Evolutionary conservation across 2,797 vertebrate species (phyloP), one percentile per base, ranked within the genome.

Genomic region (Sternarchorhynchus goeldii): DNA sequence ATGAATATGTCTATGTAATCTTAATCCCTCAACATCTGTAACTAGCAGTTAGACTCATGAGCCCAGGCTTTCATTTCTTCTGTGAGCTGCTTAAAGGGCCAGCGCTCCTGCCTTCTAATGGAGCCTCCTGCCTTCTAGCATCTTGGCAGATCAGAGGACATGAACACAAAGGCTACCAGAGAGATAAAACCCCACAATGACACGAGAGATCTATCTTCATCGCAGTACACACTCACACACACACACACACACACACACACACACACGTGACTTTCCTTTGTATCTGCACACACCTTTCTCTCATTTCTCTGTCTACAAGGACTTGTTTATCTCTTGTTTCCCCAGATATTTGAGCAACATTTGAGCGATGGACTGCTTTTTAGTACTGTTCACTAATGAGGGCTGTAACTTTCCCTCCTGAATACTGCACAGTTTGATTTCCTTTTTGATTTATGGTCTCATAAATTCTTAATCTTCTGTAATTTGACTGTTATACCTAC

Each of bases 21-120:
- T 25, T 78, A 68, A 81, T 81, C 82, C 66, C 67, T 70, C 17
- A 41, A 63, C 50, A 67, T 73, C 74, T 83, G 72, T 76, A 87
- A 76, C 70, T 78, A 86, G 82, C 80, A 86, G 75, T 86, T 84
- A 75, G 55, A 63, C 77, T 85, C 75, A 82, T 87, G 82, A 84
- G 81, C 58, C 76, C 78, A 83, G 76, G 32, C 64, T 70, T 73
- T 81, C 68, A 68, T 83, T 77, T 72, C 65, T 62, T 83, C 84
- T 89, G 87, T 87, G 81, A 88, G 72, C 34, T 65, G 39, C 68
- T 81, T 76, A 75, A 84, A 73, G 45, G 25, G 64, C 73, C 41
- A 45, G 68, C 79, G n/a, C 25, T 25, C 25, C 25, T 25, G 25
- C 39, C 84, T 62, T 68, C 69, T 59, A 70, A 75, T 36, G 58